These are phyloP conservation scores for Oscheius sp. DNA, from an alignment of 2,888 invertebrate species.

Conservation along the genomic window DNA sequence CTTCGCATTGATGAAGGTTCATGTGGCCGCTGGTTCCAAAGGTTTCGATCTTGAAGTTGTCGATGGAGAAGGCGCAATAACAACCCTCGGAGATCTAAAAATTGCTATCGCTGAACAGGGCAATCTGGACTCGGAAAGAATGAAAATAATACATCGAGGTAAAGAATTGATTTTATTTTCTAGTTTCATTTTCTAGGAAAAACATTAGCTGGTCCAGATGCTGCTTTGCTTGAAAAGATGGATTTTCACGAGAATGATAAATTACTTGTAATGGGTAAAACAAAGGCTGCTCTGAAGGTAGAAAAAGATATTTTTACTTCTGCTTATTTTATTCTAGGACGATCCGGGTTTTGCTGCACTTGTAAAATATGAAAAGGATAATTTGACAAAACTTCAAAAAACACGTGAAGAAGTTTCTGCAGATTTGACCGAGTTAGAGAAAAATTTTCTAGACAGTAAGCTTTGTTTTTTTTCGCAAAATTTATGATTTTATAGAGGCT, in stretches of 20 bases:
- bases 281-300: slow-evolving; percentile 45
- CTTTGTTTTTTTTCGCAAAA: no score
- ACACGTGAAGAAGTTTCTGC: slow-evolving; percentile 52
- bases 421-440: slow-evolving; percentile 65
- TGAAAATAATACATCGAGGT: slow-evolving; percentile 63
- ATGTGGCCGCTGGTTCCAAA: slow-evolving; percentile 27
- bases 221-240: slow-evolving; percentile 44
- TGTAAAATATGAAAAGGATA: slow-evolving; percentile 64
- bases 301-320: no score
- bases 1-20: slow-evolving; percentile 23
- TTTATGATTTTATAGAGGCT: slow-evolving; percentile 51
- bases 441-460: slow-evolving; percentile 64
- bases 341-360: slow-evolving; percentile 62
- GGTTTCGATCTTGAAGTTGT: slow-evolving; percentile 31
- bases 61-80: slow-evolving; percentile 37
- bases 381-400: slow-evolving; percentile 58
- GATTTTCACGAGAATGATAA: slow-evolving; percentile 67
- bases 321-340: no score
- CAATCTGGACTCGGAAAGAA: slow-evolving; percentile 46
- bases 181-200: slow-evolving; percentile 57
- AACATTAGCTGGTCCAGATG: slow-evolving; percentile 47
- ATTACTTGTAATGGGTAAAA: slow-evolving; percentile 64
- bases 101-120: slow-evolving; percentile 48
- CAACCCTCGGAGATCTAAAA: slow-evolving; percentile 50
- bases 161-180: neutral